Evolutionary conservation across 2,113 vertebrate species (phyloP).

Genomic region (Phycodurus eques): DNA sequence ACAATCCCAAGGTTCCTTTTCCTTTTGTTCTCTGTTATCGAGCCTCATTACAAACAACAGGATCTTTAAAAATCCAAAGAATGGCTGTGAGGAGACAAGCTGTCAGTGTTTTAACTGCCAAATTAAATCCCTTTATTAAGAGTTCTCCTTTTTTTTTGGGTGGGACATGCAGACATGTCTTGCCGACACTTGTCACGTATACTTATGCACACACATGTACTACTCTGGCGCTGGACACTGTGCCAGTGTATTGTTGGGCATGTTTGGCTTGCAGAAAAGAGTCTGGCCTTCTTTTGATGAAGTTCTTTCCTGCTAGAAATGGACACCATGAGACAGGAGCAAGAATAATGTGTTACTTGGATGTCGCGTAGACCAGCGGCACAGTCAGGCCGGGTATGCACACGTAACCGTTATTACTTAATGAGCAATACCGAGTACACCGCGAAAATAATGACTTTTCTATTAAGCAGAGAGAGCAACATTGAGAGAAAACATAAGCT

Average conservation of each 20-base stretch:
- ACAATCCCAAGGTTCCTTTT: constrained; percentile 9
- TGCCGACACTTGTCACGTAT: constrained; percentile 39
- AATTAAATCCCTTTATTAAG: constrained; percentile 38
- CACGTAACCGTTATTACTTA: neutral
- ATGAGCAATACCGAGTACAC: neutral
- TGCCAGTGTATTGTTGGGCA: constrained; percentile 52
- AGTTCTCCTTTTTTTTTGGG: constrained; percentile 19
- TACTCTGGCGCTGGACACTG: constrained; percentile 14
- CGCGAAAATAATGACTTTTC: neutral
- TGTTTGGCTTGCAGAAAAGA: constrained; percentile 53
- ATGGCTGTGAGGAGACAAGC: constrained; percentile 34
- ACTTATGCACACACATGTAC: neutral
- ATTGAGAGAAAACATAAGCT: constrained; percentile 5
- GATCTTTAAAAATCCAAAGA: constrained; percentile 17
- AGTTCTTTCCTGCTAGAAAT: constrained; percentile 41
- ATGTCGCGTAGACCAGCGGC: constrained; percentile 33
- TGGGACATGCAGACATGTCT: constrained; percentile 17
- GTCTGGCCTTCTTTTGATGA: constrained; percentile 36
- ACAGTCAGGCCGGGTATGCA: neutral
- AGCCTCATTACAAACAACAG: constrained; percentile 9
- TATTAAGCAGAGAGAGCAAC: constrained; percentile 1
- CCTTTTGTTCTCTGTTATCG: constrained; percentile 3
- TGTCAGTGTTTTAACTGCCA: constrained; percentile 34
- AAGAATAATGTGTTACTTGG: constrained; percentile 19
- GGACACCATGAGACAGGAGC: constrained; percentile 12